Evolutionary conservation across 2,113 vertebrate genomes (phyloP), one percentile per base, ranked within the genome.

Genomic region (Tringa solitaria): DNA sequence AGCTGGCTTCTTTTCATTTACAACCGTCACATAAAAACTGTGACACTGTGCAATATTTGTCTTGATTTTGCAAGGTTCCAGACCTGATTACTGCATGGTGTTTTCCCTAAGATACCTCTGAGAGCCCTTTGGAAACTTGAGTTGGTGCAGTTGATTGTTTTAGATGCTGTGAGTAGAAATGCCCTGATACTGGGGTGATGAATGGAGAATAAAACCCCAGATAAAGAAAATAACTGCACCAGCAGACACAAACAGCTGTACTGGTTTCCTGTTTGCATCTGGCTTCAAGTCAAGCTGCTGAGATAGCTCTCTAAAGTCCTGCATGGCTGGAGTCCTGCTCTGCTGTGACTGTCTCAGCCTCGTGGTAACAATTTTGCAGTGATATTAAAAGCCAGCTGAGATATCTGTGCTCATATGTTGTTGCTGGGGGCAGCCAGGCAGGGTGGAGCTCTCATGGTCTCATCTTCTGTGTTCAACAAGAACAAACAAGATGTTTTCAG

Each of bases 241-340:
- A 89, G 61, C 65, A 92, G 86, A 91, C 67, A 79, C 65, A 87
- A 90, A 73, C 92, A 96, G 91, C 89, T 96, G 95, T 94, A 83
- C 37, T 0, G 45, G 70, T 82, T 97, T 96, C 95, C 95, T 96
- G 89, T 91, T 94, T 95, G 78, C 78, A 83, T 87, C 84, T 91
- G 96, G 89, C 89, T 87, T 91, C 61, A 48, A 79, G 92, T 95
- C 94, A 95, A 93, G 86, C 37, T 94, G 72, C 80, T 90, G 92
- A 90, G 90, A 93, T 56, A 89, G 80, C 43, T 97, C 77, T 95
- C 86, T 79, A 2, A 91, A 65, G 45, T 75, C 73, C 77, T 89
- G 35, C 77, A 39, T 77, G 57, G 63, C 88, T 87, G 67, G 45
- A 95, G n/a, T 82, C 59, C 81, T 87, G 33, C 74, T 94, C 77